Evolutionary conservation across 2,797 vertebrate genomes (phyloP), one percentile per base, ranked within the genome.

Genomic region (Tragelaphus eurycerus): DNA sequence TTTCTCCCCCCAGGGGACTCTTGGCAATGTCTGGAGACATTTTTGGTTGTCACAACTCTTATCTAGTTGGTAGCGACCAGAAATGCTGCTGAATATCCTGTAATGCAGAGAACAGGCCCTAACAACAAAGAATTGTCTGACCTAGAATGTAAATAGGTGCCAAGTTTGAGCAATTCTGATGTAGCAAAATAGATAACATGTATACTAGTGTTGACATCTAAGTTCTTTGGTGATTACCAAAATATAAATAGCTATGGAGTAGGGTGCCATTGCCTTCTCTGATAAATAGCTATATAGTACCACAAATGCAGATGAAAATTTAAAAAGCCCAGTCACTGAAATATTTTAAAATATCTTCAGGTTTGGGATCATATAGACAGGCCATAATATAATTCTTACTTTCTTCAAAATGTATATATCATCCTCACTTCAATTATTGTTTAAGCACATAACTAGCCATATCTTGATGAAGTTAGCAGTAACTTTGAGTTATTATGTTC

Each of bases 1-100:
- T 87, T 97, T 93, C 81, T 46, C 38, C 23, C 86, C 86, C 8
- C 25, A 43, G 64, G 90, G 27, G 79, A 94, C 50, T 60, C 64
- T 60, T 96, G 96, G 88, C 74, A 93, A 31, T 50, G 57, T 95
- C 59, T 89, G 27, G 83, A 71, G 85, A 95, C n/a, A 46, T 34
- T 96, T 92, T 97, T 95, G 74, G 67, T 97, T 76, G n/a, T 59
- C 50, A 93, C 55, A 84, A 92, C 59, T 90, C 34, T 92, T 60
- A 81, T 93, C 71, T 89, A 23, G 13, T 86, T 54, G 16, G 34
- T 52, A 50, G 84, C 78, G 83, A 96, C 17, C 27, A 89, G 94
- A 86, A 74, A 92, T 43, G 52, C 16, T 90, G 43, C 19, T 84
- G 54, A 60, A 29, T 14, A 62, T 34, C 57, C 81, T 67, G 2